phyloP scores from a whole-genome alignment of 1,140 invertebrate genomes.

The Cydia splendana region DNA sequence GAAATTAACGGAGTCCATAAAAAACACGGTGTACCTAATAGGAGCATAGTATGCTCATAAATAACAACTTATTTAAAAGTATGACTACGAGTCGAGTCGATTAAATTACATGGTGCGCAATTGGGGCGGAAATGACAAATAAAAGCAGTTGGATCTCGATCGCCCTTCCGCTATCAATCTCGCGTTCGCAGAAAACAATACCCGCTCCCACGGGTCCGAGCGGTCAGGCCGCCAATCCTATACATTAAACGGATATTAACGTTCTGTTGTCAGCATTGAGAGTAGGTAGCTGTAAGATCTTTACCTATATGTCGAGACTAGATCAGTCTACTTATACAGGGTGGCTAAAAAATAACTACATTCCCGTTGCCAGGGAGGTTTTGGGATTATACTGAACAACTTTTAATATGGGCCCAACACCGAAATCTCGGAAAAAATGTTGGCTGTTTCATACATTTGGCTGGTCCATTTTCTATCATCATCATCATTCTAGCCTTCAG shows the following conservation, averaged over 20 bases:
- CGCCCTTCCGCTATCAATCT: constrained; percentile 69
- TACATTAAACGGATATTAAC: neutral
- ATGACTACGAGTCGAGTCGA: neutral
- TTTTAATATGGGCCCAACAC: too few species aligned
- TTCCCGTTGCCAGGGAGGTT: too few species aligned
- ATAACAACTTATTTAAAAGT: neutral
- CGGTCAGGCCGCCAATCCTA: neutral
- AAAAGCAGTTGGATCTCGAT: constrained; percentile 55
- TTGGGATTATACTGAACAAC: too few species aligned
- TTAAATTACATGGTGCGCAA: constrained; percentile 30
- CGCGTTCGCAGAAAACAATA: constrained; percentile 57
- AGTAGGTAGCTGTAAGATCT: neutral
- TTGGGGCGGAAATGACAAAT: constrained; percentile 67
- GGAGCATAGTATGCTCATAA: neutral
- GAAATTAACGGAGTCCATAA: too few species aligned
- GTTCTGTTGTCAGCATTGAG: neutral
- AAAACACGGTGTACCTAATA: too few species aligned
- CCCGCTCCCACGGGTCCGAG: constrained; percentile 35
- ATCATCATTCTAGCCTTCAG: too few species aligned
- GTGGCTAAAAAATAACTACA: too few species aligned
- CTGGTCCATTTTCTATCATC: too few species aligned
- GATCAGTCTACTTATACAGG: too few species aligned
- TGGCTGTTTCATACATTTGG: too few species aligned
- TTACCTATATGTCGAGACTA: too few species aligned
- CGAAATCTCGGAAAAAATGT: too few species aligned